Base-by-base conservation (phyloP, 1,140 invertebrate species). In the Lethrus apterus region DNA sequence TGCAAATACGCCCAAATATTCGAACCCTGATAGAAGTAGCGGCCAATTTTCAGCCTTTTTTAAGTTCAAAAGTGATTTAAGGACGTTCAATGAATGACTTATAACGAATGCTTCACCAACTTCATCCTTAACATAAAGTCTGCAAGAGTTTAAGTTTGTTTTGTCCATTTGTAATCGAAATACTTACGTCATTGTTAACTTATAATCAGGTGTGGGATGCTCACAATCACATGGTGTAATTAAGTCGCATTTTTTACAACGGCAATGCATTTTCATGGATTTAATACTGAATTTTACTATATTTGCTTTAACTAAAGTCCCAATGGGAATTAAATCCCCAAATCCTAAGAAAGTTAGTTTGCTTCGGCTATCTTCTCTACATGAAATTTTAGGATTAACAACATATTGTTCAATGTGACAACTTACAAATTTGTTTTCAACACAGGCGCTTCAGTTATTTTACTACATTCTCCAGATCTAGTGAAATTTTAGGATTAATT, bases 31-130 rank as follows among this genome's bases (percentile, higher is more conserved):
- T n/a, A n/a, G n/a, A n/a, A n/a, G n/a, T n/a, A n/a, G n/a, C n/a
- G n/a, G n/a, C n/a, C n/a, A n/a, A n/a, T n/a, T n/a, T n/a, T n/a
- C n/a, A n/a, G n/a, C n/a, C n/a, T n/a, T n/a, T 18, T 46, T 8
- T 9, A 30, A 14, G 3, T 17, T 15, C 18, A 46, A 13, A 3
- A 46, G 9, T 13, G 30, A 40, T 10, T 24, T 10, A n/a, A 46
- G 26, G 5, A 46, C 11, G 10, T 38, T 17, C 2, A 29, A 17
- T 10, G 13, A 20, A 30, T 40, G 36, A n/a, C 33, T 36, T n/a
- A 46, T 38, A 8, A 46, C 34, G n/a, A 38, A n/a, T 19, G 33
- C 24, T 17, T 38, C 29, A 4, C 45, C 45, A 23, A 46, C 31
- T 29, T 23, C 15, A 40, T 46, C 45, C 7, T 29, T 17, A 2